These are phyloP conservation scores for Lottia gigantea DNA, from an alignment of 2,888 invertebrate genomes.

Conservation along the genomic window DNA sequence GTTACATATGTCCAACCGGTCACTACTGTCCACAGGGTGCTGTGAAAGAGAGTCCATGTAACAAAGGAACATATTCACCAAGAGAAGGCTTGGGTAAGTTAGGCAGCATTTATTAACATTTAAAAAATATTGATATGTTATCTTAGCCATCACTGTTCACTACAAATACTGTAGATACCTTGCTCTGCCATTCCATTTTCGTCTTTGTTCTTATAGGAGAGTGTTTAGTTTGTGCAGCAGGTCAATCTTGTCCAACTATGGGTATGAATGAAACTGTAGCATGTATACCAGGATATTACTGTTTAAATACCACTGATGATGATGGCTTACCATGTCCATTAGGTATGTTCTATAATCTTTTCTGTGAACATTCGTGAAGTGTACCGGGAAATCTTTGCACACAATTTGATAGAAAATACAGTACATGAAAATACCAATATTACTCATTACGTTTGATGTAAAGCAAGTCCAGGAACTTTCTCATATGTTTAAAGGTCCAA, in stretches of 20 bases:
- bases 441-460: too few species aligned
- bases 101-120: too few species aligned
- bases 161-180: too few species aligned
- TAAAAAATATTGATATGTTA: too few species aligned
- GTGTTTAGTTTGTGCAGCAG: slow-evolving; percentile 56
- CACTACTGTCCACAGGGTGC: slow-evolving; percentile 60
- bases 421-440: too few species aligned
- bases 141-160: too few species aligned
- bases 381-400: too few species aligned
- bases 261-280: slow-evolving; percentile 61
- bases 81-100: slow-evolving; percentile 43
- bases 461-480: too few species aligned
- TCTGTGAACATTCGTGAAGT: too few species aligned
- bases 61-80: slow-evolving; percentile 52
- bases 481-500: too few species aligned
- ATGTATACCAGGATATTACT: slow-evolving; percentile 62
- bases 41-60: slow-evolving; percentile 49
- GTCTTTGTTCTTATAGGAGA: slow-evolving; percentile 29
- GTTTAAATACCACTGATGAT: slow-evolving; percentile 58
- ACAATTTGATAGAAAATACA: too few species aligned
- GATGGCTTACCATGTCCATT: slow-evolving; percentile 60
- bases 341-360: slow-evolving; percentile 39
- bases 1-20: slow-evolving; percentile 63
- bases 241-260: slow-evolving; percentile 56
- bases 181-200: too few species aligned